Percentiles rank a stretch among this genome's conserved stretches.
Evolutionary conservation across 2,113 vertebrate species (phyloP).

Genomic region (Platysteira castanea): DNA sequence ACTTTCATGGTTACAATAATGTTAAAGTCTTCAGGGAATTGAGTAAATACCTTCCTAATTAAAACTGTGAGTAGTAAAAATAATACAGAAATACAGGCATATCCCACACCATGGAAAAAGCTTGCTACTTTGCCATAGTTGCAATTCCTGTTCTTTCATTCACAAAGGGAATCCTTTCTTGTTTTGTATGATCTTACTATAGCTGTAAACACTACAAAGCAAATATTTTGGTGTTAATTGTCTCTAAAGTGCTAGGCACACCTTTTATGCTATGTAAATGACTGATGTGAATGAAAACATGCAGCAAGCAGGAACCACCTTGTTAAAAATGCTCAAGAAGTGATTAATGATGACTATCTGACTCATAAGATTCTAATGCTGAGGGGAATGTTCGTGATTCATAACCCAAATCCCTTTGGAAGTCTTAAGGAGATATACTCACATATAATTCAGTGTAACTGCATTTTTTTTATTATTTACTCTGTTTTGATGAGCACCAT

Average conservation of each 20-base stretch:
- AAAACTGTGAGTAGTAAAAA: not conserved
- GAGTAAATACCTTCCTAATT: not conserved
- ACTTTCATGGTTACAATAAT: not conserved
- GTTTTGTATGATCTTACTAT: not conserved
- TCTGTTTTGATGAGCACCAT: not conserved
- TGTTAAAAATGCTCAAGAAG: constrained; percentile 13
- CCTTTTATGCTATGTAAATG: not conserved
- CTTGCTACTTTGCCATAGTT: not conserved
- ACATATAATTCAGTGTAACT: not conserved
- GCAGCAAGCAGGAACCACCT: constrained; percentile 30
- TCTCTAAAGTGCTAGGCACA: not conserved
- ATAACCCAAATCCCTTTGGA: not conserved
- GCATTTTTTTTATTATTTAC: not conserved
- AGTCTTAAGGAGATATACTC: not conserved
- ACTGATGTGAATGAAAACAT: constrained; percentile 27
- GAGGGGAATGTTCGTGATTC: constrained; percentile 29
- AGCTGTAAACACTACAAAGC: not conserved
- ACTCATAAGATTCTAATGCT: constrained; percentile 24
- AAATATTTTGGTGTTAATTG: not conserved
- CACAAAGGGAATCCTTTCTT: not conserved
- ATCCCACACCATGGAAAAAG: not conserved
- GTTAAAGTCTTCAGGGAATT: not conserved
- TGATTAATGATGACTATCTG: constrained; percentile 50
- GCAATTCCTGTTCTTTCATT: not conserved
- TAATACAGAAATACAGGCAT: not conserved